phyloP scores from a whole-genome alignment of 2,113 vertebrate species.

The Bufo gargarizans region DNA sequence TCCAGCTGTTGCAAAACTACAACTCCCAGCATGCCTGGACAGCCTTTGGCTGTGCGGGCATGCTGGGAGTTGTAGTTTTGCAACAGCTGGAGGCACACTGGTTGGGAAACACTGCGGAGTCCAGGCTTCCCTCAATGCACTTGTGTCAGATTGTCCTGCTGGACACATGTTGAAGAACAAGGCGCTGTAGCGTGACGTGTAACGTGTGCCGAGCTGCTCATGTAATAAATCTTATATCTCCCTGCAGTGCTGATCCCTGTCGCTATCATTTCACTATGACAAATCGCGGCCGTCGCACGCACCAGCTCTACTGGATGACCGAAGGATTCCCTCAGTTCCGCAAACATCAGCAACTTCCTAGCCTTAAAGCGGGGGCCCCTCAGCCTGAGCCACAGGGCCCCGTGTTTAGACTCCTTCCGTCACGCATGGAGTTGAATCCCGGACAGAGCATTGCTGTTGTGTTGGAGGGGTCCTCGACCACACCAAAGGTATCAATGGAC shows the following conservation, averaged over 20 bases:
- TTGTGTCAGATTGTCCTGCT: not conserved
- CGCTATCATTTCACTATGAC: constrained; percentile 79
- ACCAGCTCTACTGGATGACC: constrained; percentile 79
- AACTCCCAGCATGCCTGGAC: too few relatives aligned
- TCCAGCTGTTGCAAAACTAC: too few relatives aligned
- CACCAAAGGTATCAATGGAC: constrained; percentile 70
- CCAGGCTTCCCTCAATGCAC: not conserved
- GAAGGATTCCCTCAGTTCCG: constrained; percentile 64
- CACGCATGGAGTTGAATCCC: constrained; percentile 73
- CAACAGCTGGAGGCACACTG: too few relatives aligned
- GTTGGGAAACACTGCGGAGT: too few relatives aligned
- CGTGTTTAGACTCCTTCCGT: constrained; percentile 75
- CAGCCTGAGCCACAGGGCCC: constrained; percentile 42
- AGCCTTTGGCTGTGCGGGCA: too few relatives aligned
- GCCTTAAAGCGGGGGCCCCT: not conserved
- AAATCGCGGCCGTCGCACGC: constrained; percentile 76
- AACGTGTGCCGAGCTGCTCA: not conserved
- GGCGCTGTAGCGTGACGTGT: not conserved
- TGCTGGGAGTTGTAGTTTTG: too few relatives aligned
- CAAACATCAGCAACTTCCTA: constrained; percentile 46
- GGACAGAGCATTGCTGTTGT: constrained; percentile 74
- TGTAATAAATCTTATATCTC: not conserved
- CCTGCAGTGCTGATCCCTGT: constrained; percentile 59
- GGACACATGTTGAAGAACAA: not conserved
- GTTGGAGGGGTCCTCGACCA: constrained; percentile 75